These are phyloP conservation scores for Hedya salicella DNA, from an alignment of 2,888 invertebrate species.

Conservation along the genomic window DNA sequence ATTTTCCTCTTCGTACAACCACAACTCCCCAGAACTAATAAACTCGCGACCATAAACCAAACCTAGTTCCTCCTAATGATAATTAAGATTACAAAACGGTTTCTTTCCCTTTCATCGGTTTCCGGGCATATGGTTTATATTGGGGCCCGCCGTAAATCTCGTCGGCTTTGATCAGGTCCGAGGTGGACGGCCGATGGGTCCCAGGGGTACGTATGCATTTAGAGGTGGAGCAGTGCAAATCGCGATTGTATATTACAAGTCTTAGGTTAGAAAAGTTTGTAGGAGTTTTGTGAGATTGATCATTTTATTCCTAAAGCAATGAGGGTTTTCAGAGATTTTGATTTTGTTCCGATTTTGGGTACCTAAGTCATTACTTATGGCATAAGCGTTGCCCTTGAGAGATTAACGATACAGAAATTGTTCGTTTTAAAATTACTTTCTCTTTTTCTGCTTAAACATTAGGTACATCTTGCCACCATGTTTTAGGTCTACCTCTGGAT, in stretches of 20 bases:
- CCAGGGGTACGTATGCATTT: constrained; percentile 44
- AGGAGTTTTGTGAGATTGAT: neutral
- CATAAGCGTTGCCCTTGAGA: too few species aligned
- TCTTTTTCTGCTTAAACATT: too few species aligned
- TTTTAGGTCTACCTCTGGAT: too few species aligned
- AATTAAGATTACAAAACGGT: constrained; percentile 47
- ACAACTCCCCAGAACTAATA: constrained; percentile 27
- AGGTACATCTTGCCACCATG: too few species aligned
- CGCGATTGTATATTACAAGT: constrained; percentile 50
- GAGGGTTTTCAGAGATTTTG: neutral
- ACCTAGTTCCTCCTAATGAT: constrained; percentile 39
- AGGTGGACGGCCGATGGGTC: constrained; percentile 43
- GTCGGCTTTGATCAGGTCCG: constrained; percentile 59
- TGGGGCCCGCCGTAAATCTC: constrained; percentile 64
- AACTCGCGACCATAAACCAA: constrained; percentile 28
- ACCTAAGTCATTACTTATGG: too few species aligned
- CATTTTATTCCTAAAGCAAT: neutral
- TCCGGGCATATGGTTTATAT: constrained; percentile 71
- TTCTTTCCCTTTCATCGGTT: constrained; percentile 62
- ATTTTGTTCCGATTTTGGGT: too few species aligned
- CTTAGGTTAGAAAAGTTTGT: constrained; percentile 49
- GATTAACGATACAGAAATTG: too few species aligned
- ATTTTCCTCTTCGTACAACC: neutral
- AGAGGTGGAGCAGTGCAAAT: constrained; percentile 40
- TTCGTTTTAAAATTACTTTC: too few species aligned